Base-by-base conservation (phyloP, 2,888 invertebrate species). In the Lasioglossum calceatum region DNA sequence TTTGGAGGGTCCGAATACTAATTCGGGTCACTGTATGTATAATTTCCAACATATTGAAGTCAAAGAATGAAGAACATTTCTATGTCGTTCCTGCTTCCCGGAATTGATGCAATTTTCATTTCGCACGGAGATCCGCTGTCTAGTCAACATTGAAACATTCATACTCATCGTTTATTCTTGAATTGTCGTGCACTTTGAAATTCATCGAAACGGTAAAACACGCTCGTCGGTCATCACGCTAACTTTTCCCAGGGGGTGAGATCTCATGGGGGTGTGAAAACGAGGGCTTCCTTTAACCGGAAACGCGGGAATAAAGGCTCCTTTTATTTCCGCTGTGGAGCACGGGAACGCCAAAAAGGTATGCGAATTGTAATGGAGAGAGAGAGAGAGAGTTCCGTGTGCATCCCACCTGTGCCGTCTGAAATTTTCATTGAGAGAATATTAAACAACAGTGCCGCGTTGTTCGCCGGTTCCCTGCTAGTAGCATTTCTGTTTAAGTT, bases 241-340 rank as follows among this genome's bases (percentile, higher is more conserved):
- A 54, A 54, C n/a, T n/a, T 54, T 10, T 54, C 54, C 54, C 54
- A n/a, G 23, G 54, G 54, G 54, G n/a, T 10, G 54, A 54, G 54
- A 61, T 61, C 61, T 61, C 61, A 61, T 61, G 61, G 61, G 61
- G 27, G 27, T 54, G 27, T 61, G 61, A 61, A 61, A 61, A 27
- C 61, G 61, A 14, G 61, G 14, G 61, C 27, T 61, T 27, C 61
- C 61, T 14, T 23, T 32, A 27, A 39, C 76, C 12, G 61, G 44
- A 64, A 64, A 76, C 61, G 76, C 19, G 76, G 27, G 44, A 76
- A 76, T 76, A 64, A 76, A 76, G 42, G 61, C 61, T 32, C 44
- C 32, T 16, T 81, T 81, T 81, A 77, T 84, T 88, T 81, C 42
- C 54, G 54, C 54, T 10, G 23, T 8, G 54, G 23, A 54, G 54